Conservation (phyloP, 2,888 invertebrate genomes). For the Ophion ventricosus region DNA sequence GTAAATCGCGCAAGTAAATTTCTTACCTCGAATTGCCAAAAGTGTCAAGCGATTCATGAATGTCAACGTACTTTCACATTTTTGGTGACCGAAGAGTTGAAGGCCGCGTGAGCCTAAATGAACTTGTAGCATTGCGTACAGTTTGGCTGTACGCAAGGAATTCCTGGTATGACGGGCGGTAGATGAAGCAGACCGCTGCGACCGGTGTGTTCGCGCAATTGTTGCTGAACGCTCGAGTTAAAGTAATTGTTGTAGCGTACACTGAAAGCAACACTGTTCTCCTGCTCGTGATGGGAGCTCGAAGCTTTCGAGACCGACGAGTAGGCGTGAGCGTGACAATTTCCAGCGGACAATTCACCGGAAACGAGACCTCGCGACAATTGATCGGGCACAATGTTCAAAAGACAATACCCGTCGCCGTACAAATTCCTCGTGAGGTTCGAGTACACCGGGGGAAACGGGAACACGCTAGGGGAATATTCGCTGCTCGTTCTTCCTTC, state of each 20-base stretch:
- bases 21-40: too few relatives aligned
- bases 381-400: slow-evolving; percentile 79
- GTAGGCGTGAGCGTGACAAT: slow-evolving; percentile 48
- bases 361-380: slow-evolving; percentile 71
- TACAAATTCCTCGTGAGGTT: slow-evolving; percentile 75
- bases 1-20: too few relatives aligned
- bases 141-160: slow-evolving; percentile 80
- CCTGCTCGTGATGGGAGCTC: slow-evolving; percentile 68
- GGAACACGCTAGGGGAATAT: slow-evolving; percentile 62
- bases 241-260: slow-evolving; percentile 77
- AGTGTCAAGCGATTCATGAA: too few relatives aligned
- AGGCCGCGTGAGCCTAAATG: slow-evolving; percentile 50
- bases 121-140: slow-evolving; percentile 81
- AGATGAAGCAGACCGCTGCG: slow-evolving; percentile 72
- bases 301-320: slow-evolving; percentile 38
- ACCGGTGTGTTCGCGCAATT: slow-evolving; percentile 73
- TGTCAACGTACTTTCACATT: too few relatives aligned
- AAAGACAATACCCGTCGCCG: slow-evolving; percentile 76
- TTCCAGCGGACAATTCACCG: slow-evolving; percentile 35
- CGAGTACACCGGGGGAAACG: slow-evolving; percentile 74
- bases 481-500: slow-evolving; percentile 64
- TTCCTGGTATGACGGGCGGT: slow-evolving; percentile 78
- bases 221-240: slow-evolving; percentile 74
- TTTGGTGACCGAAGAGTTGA: too few relatives aligned
- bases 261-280: slow-evolving; percentile 74